These are phyloP conservation scores for Lepidurus apus DNA, from an alignment of 1,140 invertebrate genomes.

Conservation along the genomic window DNA sequence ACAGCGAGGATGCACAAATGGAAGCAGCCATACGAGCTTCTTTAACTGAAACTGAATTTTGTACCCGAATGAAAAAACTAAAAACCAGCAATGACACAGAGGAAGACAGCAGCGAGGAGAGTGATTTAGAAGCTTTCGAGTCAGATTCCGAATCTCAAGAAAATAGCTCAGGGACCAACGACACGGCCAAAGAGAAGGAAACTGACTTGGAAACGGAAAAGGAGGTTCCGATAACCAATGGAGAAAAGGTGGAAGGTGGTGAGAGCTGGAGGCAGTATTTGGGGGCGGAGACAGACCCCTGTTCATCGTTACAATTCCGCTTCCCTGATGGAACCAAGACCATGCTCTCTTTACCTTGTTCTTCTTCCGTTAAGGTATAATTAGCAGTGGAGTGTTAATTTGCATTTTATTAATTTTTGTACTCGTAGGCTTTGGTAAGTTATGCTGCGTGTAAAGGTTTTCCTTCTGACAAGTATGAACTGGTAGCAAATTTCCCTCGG, in stretches of 20 bases:
- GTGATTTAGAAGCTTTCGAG: slow-evolving; percentile 26
- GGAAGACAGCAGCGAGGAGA: slow-evolving; percentile 38
- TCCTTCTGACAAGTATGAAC: slow-evolving; percentile 44
- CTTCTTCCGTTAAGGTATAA: slow-evolving; percentile 45
- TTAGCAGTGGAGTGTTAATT: neutral
- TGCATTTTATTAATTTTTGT: neutral
- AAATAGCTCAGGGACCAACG: neutral
- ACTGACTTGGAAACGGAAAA: slow-evolving; percentile 15
- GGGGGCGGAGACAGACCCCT: slow-evolving; percentile 41
- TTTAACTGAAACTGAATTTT: slow-evolving; percentile 34
- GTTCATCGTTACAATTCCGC: slow-evolving; percentile 44
- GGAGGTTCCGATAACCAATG: neutral
- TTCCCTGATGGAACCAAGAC: slow-evolving; percentile 47
- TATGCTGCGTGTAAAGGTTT: slow-evolving; percentile 45
- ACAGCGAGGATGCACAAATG: slow-evolving; percentile 47
- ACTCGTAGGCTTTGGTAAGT: slow-evolving; percentile 44
- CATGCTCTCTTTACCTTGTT: slow-evolving; percentile 44
- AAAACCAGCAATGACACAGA: slow-evolving; percentile 36
- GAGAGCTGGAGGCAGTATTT: slow-evolving; percentile 39
- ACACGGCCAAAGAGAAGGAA: neutral
- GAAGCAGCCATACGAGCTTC: slow-evolving; percentile 49
- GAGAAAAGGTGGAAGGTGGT: slow-evolving; percentile 43
- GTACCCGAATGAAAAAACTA: neutral
- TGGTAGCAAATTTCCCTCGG: slow-evolving; percentile 48
- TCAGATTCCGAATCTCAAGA: slow-evolving; percentile 28